phyloP scores from a whole-genome alignment of 2,113 vertebrate species.

The Eurystomus gularis region DNA sequence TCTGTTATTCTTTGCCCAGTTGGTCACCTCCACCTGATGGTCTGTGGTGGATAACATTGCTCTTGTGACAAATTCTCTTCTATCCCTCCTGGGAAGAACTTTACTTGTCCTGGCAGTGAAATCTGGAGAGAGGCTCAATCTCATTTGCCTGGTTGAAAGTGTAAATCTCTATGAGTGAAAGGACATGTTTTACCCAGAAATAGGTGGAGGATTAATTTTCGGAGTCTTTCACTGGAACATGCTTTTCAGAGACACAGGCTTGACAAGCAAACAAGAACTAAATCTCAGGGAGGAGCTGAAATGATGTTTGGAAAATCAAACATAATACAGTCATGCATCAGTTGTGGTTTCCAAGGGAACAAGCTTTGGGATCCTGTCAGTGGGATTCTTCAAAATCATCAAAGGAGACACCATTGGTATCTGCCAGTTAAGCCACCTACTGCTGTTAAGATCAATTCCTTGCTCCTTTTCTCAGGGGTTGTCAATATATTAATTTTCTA shows the following conservation, averaged over 20 bases:
- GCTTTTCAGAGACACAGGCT: constrained; percentile 17
- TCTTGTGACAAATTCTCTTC: background rate
- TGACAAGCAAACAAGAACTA: constrained; percentile 58
- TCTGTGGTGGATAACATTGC: background rate
- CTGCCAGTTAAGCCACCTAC: constrained; percentile 35
- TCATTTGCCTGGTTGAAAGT: constrained; percentile 43
- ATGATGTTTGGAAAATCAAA: constrained; percentile 30
- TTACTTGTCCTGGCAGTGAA: background rate
- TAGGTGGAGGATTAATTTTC: constrained; percentile 41
- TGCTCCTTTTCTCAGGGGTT: background rate
- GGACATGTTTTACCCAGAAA: constrained; percentile 12
- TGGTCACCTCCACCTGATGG: background rate
- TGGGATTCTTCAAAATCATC: constrained; percentile 37
- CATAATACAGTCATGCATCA: constrained; percentile 45
- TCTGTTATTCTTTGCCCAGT: background rate
- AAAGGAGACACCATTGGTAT: background rate
- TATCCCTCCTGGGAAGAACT: background rate
- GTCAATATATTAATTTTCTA: background rate
- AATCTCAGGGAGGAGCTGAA: constrained; percentile 51
- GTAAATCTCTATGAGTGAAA: constrained; percentile 22
- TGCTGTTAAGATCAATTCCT: constrained; percentile 24
- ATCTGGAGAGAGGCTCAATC: constrained; percentile 9
- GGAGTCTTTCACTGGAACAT: background rate
- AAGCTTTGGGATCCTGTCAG: constrained; percentile 25
- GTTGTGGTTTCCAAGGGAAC: constrained; percentile 59